Evolutionary conservation across 1,140 invertebrate species (phyloP), one percentile per base, ranked within the genome.

Genomic region (Drosophila ananassae): DNA sequence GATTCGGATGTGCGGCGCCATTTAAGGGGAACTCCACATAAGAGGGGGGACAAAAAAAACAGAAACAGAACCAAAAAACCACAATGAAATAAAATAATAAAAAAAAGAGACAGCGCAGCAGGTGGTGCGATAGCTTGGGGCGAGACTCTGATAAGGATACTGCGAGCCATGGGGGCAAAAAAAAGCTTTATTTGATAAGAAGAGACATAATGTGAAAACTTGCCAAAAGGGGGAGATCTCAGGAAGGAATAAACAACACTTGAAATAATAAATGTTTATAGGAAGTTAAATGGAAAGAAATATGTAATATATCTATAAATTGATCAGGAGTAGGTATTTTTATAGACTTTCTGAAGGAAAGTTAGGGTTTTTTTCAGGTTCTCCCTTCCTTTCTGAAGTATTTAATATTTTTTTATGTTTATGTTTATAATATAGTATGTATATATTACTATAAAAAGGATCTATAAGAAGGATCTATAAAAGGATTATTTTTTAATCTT

Each of bases 1-100:
- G 73, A 51, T 62, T 47, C 46, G 77, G 64, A 68, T 44, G 60
- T 24, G n/a, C 79, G 79, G 79, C 79, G 79, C 79, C 79, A 83
- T 82, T 71, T 25, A 32, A 53, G 41, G 63, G 62, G 24, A 48
- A 37, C n/a, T 47, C 2, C 39, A 10, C 8, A 2, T 6, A 1
- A 17, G 47, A 28, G 34, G 10, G 37, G 32, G 22, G 54, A 17
- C 2, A 13, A 3, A 54, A 58, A 54, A 44, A 44, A 17, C 17
- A 17, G 17, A 17, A 44, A 44, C 5, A 44, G 2, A 37, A 37
- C 10, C 34, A 37, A 12, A 37, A 37, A 37, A 21, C n/a, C 41
- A 44, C n/a, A 44, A 44, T 21, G 41, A 44, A 44, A 47, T 47
- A 47, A 47, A 47, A 22, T 10, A 47, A 22, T 47, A 47, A 37